These are phyloP conservation scores for Coluber constrictor DNA, from an alignment of 2,797 vertebrate genomes.

Conservation along the genomic window DNA sequence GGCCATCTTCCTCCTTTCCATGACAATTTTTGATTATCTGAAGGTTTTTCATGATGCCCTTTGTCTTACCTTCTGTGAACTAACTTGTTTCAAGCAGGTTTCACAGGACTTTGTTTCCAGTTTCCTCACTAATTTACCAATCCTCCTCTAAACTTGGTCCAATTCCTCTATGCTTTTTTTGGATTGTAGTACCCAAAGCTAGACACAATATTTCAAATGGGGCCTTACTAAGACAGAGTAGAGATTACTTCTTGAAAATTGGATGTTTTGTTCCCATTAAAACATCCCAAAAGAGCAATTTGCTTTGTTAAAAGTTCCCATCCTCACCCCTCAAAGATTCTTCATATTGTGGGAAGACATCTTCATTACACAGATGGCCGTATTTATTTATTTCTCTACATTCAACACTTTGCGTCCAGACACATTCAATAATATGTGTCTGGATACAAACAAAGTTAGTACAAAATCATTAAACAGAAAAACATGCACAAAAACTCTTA, in stretches of 20 bases:
- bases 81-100: neutral
- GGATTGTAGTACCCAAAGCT: neutral
- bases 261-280: neutral
- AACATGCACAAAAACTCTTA: neutral
- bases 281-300: neutral
- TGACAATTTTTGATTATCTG: neutral
- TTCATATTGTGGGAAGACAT: neutral
- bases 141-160: neutral
- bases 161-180: neutral
- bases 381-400: neutral
- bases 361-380: neutral
- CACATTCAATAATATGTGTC: neutral
- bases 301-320: neutral
- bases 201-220: neutral
- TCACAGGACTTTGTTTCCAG: neutral
- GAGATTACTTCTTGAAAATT: neutral
- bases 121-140: neutral
- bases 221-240: neutral
- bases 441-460: neutral
- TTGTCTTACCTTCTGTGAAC: neutral
- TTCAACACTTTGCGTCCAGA: neutral
- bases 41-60: neutral
- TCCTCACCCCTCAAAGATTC: neutral
- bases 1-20: neutral
- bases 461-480: neutral